A percentile compares a stretch with the other conserved stretches of the same genome.
Evolutionary conservation across 2,888 invertebrate species (phyloP).

Genomic region (Polylopha cassiicola): DNA sequence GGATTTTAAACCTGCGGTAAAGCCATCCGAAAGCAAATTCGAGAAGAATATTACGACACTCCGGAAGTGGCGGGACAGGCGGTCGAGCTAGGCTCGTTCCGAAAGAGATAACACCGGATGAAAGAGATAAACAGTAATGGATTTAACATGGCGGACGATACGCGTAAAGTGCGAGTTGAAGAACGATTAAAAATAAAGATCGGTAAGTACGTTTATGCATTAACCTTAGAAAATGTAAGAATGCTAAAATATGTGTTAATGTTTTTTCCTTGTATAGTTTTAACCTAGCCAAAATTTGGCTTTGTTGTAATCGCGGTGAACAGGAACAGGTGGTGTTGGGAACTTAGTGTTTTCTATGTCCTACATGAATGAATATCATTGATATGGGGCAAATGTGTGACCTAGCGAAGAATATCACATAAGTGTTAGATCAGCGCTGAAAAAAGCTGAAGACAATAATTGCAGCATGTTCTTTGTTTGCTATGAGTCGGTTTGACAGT

Average conservation of each 20-base stretch:
- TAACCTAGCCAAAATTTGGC: slow-evolving; percentile 26
- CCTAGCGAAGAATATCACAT: background rate
- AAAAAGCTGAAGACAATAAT: slow-evolving; percentile 26
- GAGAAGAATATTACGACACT: slow-evolving; percentile 76
- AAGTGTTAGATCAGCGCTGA: slow-evolving; percentile 18
- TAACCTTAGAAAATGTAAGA: slow-evolving; percentile 23
- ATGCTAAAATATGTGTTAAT: slow-evolving; percentile 10
- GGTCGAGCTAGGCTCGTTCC: slow-evolving; percentile 70
- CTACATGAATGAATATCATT: slow-evolving; percentile 46
- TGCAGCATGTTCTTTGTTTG: slow-evolving; percentile 56
- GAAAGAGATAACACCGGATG: slow-evolving; percentile 78
- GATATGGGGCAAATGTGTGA: slow-evolving; percentile 1
- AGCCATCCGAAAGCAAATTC: slow-evolving; percentile 52
- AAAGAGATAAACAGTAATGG: slow-evolving; percentile 84
- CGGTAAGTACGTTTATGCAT: slow-evolving; percentile 80
- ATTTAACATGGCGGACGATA: slow-evolving; percentile 95
- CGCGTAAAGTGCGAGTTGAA: slow-evolving; percentile 93
- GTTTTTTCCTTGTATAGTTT: slow-evolving; percentile 8
- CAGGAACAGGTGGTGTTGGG: slow-evolving; percentile 73
- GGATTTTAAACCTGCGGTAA: slow-evolving; percentile 42
- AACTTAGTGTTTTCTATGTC: slow-evolving; percentile 41
- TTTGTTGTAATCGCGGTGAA: slow-evolving; percentile 67
- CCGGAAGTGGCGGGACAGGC: slow-evolving; percentile 76
- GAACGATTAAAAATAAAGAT: slow-evolving; percentile 96
- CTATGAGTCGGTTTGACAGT: slow-evolving; percentile 64